phyloP scores from a whole-genome alignment of 2,888 invertebrate species.

The Coleophora flavipennella region DNA sequence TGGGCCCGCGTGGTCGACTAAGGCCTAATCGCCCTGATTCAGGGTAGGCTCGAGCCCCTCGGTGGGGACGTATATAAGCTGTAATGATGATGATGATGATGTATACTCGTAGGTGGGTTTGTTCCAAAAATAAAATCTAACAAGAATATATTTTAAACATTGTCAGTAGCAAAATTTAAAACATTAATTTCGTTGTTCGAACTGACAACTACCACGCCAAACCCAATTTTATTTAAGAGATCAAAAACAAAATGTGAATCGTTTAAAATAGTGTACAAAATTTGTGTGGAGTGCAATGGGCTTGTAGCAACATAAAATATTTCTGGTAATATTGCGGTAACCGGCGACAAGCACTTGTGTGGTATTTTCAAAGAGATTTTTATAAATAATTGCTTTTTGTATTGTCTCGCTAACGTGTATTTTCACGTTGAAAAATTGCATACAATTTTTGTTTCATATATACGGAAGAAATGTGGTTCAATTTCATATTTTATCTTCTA shows the following conservation, averaged over 20 bases:
- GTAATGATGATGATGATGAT: too few relatives aligned
- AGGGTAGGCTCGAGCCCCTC: too few relatives aligned
- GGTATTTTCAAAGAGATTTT: constrained; percentile 47
- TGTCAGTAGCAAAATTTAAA: too few relatives aligned
- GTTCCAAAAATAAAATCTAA: too few relatives aligned
- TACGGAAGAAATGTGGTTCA: constrained; percentile 23
- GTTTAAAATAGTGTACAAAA: constrained; percentile 34
- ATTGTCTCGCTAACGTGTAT: constrained; percentile 11
- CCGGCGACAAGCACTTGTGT: constrained; percentile 47
- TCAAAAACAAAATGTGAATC: constrained; percentile 33
- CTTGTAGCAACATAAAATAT: constrained; percentile 46
- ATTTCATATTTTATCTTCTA: constrained; percentile 19
- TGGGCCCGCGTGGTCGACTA: too few relatives aligned
- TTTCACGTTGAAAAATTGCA: constrained; percentile 23
- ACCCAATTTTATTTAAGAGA: constrained; percentile 17
- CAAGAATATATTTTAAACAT: too few relatives aligned
- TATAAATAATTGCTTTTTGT: constrained; percentile 46
- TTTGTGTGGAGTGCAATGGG: constrained; percentile 41
- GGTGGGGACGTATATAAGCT: too few relatives aligned
- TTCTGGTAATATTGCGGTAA: constrained; percentile 52
- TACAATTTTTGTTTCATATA: constrained; percentile 23
- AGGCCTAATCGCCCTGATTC: too few relatives aligned
- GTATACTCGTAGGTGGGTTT: too few relatives aligned
- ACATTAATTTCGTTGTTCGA: too few relatives aligned
- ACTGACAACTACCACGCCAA: not conserved